Conservation (phyloP, 2,113 vertebrate genomes). For the Python bivittatus region DNA sequence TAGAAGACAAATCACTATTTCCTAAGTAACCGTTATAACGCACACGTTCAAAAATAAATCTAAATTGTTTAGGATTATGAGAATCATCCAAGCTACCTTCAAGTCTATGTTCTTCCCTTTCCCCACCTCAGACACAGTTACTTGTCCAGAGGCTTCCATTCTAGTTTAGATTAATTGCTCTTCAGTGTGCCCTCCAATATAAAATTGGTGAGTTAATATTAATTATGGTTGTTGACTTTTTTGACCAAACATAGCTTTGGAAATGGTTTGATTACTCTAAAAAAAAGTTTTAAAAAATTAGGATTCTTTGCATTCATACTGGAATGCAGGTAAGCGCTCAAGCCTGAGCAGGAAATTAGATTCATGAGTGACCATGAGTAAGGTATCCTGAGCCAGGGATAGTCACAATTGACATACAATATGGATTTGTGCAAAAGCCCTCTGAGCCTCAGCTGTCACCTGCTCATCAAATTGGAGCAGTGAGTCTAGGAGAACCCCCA, state of each 20-base stretch:
- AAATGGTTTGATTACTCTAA: neutral
- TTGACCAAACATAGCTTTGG: neutral
- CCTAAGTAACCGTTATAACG: too few species aligned
- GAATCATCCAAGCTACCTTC: too few species aligned
- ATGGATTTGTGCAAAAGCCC: neutral
- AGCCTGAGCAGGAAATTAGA: neutral
- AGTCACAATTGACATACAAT: neutral
- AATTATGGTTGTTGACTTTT: neutral
- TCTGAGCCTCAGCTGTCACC: neutral
- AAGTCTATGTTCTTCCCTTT: too few species aligned
- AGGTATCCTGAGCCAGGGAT: neutral
- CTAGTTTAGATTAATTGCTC: too few species aligned
- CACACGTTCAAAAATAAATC: too few species aligned
- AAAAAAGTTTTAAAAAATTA: neutral
- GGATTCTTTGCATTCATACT: neutral
- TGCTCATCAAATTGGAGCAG: too few species aligned
- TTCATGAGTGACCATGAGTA: neutral
- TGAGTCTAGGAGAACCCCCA: neutral
- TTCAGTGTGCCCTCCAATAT: too few species aligned
- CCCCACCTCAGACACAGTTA: too few species aligned
- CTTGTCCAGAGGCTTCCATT: too few species aligned
- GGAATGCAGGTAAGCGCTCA: neutral
- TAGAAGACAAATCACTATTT: too few species aligned
- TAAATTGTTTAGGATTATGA: too few species aligned
- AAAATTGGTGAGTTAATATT: neutral